These are phyloP conservation scores for Mohoua ochrocephala DNA, from an alignment of 2,113 vertebrate species.

Conservation along the genomic window DNA sequence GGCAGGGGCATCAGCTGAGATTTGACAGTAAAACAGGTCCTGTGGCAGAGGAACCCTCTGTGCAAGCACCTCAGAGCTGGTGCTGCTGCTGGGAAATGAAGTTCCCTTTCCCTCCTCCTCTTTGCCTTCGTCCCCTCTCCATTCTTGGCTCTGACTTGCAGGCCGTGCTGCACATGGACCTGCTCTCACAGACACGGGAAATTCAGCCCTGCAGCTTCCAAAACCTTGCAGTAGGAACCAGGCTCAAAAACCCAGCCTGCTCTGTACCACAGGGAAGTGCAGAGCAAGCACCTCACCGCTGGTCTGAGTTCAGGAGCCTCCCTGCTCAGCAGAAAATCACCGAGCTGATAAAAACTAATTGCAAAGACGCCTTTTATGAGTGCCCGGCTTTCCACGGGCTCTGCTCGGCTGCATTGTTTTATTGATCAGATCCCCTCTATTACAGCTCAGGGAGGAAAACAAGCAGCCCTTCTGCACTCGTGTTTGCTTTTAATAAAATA, in stretches of 20 bases:
- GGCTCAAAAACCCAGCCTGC: background rate
- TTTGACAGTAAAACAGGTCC: accelerated
- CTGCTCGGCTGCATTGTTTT: background rate
- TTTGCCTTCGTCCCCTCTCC: background rate
- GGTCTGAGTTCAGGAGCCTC: background rate
- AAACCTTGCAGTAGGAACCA: background rate
- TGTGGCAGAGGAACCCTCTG: background rate
- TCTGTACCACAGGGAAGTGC: background rate
- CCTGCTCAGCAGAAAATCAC: background rate
- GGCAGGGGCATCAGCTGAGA: background rate
- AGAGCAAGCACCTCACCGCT: background rate
- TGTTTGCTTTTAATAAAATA: conserved; percentile 38
- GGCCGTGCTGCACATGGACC: background rate
- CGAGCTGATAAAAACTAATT: background rate
- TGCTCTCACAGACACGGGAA: background rate
- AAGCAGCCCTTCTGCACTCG: background rate
- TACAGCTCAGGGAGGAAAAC: background rate
- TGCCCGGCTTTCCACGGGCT: background rate
- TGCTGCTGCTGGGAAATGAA: background rate
- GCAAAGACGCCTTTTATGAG: background rate
- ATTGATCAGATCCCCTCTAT: background rate
- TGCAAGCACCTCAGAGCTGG: accelerated
- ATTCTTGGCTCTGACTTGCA: background rate
- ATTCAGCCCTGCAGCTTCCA: background rate
- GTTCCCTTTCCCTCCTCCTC: background rate